These are phyloP conservation scores for Epirrhoe tristata DNA, from an alignment of 2,888 invertebrate genomes.

Conservation along the genomic window DNA sequence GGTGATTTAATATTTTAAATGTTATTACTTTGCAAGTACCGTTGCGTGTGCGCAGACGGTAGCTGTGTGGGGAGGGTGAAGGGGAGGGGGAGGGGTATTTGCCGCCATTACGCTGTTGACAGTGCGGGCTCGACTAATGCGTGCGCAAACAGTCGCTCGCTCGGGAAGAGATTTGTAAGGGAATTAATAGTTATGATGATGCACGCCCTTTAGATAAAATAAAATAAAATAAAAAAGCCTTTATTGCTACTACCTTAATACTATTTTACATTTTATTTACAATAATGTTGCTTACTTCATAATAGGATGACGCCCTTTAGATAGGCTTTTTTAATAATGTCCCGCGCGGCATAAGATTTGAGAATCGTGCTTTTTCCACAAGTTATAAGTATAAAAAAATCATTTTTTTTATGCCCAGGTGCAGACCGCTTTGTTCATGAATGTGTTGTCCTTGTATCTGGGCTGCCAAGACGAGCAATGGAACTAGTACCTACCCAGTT, in stretches of 20 bases:
- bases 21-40: slow-evolving; percentile 44
- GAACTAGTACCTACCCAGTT: no score
- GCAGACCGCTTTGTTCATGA: no score
- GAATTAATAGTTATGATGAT: slow-evolving; percentile 14
- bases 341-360: no score
- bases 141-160: slow-evolving; percentile 70
- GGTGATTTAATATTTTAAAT: neutral
- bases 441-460: no score
- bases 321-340: no score
- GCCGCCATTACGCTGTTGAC: slow-evolving; percentile 81
- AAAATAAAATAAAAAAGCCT: neutral
- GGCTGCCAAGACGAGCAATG: no score
- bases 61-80: slow-evolving; percentile 42
- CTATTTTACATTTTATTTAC: no score
- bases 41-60: slow-evolving; percentile 59
- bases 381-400: no score
- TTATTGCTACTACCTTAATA: no score
- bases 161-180: slow-evolving; percentile 31
- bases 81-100: slow-evolving; percentile 60
- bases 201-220: neutral
- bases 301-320: neutral
- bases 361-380: no score
- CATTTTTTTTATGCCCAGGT: no score
- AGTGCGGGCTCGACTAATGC: slow-evolving; percentile 74
- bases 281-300: no score